Conservation (phyloP, 30 jellyfish, hydroid and myxozoan species). For the Cassiopea andromeda region DNA sequence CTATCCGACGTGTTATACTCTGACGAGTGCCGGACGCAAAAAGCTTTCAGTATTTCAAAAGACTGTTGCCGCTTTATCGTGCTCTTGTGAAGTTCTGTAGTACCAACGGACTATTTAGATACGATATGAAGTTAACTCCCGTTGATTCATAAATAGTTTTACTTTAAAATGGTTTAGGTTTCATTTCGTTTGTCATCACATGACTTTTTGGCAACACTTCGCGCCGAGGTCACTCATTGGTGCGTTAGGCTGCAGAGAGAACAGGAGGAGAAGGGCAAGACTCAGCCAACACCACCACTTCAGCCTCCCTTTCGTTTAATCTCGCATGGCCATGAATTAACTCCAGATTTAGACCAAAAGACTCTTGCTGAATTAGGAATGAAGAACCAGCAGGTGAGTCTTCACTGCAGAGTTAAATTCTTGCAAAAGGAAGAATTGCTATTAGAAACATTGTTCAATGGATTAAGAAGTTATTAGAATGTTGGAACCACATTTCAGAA, state of each 20-base stretch:
- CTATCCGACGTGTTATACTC: too few relatives aligned
- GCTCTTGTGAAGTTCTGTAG: too few relatives aligned
- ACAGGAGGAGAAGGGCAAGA: slow-evolving; percentile 70
- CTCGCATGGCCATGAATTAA: slow-evolving; percentile 98
- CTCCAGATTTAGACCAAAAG: slow-evolving; percentile 95
- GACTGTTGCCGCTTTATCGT: too few relatives aligned
- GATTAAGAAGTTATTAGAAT: too few relatives aligned
- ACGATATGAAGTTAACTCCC: too few relatives aligned
- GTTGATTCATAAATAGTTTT: background rate
- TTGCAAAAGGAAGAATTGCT: background rate
- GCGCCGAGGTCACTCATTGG: slow-evolving; percentile 98
- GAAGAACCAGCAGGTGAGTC: slow-evolving; percentile 92
- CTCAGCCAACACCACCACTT: slow-evolving; percentile 64
- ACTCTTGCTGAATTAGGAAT: slow-evolving; percentile 94
- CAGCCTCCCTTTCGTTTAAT: slow-evolving; percentile 98
- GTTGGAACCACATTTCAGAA: too few relatives aligned
- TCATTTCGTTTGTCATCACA: slow-evolving; percentile 82
- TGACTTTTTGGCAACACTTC: slow-evolving; percentile 86
- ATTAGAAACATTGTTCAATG: too few relatives aligned
- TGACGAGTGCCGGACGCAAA: too few relatives aligned
- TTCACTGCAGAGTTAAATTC: background rate
- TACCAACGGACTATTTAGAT: too few relatives aligned
- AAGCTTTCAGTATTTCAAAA: too few relatives aligned
- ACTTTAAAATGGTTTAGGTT: slow-evolving; percentile 37
- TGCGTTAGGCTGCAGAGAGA: slow-evolving; percentile 75